These are phyloP conservation scores for Bryconaethiops microstoma DNA, from an alignment of 2,797 vertebrate genomes.

Conservation along the genomic window DNA sequence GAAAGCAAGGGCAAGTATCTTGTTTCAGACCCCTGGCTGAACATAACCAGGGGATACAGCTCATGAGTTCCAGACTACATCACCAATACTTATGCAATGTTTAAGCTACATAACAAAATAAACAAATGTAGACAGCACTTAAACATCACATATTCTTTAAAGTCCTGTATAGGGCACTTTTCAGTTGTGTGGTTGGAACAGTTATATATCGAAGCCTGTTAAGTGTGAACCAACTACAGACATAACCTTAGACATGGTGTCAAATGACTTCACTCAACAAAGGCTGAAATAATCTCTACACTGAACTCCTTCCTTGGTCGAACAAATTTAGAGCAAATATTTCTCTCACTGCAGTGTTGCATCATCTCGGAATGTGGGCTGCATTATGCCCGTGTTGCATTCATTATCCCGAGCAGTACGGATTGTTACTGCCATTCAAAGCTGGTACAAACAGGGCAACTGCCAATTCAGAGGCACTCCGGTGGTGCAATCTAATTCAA, in stretches of 20 bases:
- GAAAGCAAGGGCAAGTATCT: no score
- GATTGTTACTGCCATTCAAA: constrained; percentile 19
- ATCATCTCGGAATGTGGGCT: neutral
- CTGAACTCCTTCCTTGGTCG: neutral
- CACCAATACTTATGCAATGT: no score
- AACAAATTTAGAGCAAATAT: neutral
- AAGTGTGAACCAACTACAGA: neutral
- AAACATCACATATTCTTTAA: no score
- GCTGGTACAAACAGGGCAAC: neutral
- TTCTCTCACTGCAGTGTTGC: neutral
- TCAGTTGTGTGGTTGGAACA: no score
- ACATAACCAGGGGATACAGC: no score
- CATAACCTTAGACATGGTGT: neutral
- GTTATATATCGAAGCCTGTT: no score
- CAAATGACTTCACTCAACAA: neutral
- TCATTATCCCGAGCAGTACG: constrained; percentile 22
- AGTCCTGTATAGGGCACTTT: no score
- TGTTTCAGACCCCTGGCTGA: no score
- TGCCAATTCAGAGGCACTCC: constrained; percentile 3
- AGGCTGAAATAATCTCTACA: neutral
- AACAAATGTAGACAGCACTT: no score
- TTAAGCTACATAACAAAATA: no score
- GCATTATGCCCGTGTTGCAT: neutral
- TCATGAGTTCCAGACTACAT: no score
- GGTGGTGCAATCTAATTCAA: neutral